Evolutionary conservation across 2,797 vertebrate genomes (phyloP).

Genomic region (Melanotaenia pygmaea): DNA sequence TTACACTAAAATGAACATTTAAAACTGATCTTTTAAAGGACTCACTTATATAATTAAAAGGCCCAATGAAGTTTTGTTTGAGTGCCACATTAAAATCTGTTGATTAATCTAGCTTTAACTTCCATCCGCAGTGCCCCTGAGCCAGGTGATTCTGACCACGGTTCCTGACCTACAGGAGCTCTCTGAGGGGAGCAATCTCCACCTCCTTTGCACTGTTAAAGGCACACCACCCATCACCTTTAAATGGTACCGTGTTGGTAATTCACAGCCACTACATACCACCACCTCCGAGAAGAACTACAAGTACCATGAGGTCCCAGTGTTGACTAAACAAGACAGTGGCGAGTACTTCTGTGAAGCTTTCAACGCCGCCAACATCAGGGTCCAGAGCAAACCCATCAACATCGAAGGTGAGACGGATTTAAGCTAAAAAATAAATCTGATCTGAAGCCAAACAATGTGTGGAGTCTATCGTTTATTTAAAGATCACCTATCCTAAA

Average conservation of each 20-base stretch:
- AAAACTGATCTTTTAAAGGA: neutral
- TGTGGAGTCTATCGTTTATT: too few species aligned
- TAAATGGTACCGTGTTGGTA: constrained; percentile 60
- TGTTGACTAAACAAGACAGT: constrained; percentile 44
- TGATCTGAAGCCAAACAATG: neutral
- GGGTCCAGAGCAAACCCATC: constrained; percentile 35
- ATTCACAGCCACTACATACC: neutral
- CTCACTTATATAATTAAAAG: neutral
- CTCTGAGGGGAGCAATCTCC: constrained; percentile 64
- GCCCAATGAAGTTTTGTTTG: neutral
- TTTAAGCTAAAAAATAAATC: neutral
- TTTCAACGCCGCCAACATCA: constrained; percentile 61
- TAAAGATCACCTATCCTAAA: too few species aligned
- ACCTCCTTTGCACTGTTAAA: constrained; percentile 68
- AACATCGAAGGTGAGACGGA: constrained; percentile 65
- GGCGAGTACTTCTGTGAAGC: constrained; percentile 78
- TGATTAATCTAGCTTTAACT: neutral
- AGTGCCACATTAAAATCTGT: neutral
- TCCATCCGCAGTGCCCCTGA: constrained; percentile 71
- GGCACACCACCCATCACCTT: constrained; percentile 79
- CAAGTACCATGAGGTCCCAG: constrained; percentile 3
- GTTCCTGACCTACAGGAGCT: constrained; percentile 50
- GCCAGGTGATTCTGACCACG: constrained; percentile 28
- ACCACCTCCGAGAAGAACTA: neutral
- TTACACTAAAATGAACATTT: neutral